Evolutionary conservation across 2,113 vertebrate species (phyloP).

Genomic region (Ifrita kowaldi): DNA sequence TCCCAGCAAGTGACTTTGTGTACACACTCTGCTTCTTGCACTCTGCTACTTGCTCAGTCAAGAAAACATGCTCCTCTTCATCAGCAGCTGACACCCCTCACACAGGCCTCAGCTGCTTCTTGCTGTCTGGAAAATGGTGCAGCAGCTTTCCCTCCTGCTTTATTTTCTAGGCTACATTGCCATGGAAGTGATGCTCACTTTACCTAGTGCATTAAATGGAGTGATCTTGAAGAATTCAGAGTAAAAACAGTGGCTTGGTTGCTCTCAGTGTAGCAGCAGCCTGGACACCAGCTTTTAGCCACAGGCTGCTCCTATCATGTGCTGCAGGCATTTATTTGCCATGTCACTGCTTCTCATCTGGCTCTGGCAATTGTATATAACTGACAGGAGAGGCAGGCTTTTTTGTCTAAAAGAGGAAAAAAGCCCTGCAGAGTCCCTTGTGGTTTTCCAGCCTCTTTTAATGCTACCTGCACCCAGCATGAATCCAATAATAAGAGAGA

Average conservation of each 20-base stretch:
- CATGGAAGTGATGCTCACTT: background rate
- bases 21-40: background rate
- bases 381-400: background rate
- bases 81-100: background rate
- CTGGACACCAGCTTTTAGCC: background rate
- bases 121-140: background rate
- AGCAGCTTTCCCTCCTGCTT: background rate
- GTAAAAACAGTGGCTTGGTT: background rate
- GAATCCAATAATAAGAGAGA: background rate
- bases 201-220: background rate
- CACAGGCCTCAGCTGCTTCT: background rate
- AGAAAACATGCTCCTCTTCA: background rate
- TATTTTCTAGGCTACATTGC: background rate
- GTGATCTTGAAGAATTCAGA: background rate
- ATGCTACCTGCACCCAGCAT: background rate
- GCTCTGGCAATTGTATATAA: background rate
- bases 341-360: background rate
- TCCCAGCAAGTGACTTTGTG: background rate
- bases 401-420: background rate
- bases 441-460: background rate
- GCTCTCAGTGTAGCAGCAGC: background rate
- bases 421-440: background rate
- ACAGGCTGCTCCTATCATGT: background rate
- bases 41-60: background rate
- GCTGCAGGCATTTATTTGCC: background rate